phyloP scores from a whole-genome alignment of 2,113 vertebrate genomes.

The Aramus guarauna region DNA sequence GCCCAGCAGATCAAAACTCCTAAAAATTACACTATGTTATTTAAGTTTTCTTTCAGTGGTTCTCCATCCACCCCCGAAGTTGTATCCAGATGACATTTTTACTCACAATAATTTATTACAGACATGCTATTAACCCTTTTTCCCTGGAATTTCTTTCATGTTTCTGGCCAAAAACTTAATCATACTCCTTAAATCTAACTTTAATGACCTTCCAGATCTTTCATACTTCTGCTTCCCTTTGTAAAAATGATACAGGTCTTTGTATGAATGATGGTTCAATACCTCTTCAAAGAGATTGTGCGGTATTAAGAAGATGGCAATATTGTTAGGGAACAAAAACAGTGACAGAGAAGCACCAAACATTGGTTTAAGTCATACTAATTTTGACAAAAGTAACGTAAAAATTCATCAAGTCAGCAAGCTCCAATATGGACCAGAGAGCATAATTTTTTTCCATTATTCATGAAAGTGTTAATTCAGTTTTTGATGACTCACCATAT shows the following conservation, averaged over 20 bases:
- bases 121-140: neutral
- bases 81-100: neutral
- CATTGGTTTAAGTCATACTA: neutral
- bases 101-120: neutral
- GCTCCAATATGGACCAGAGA: neutral
- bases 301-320: neutral
- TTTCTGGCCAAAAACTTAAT: neutral
- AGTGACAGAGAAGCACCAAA: neutral
- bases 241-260: neutral
- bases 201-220: neutral
- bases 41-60: neutral
- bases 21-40: neutral
- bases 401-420: neutral
- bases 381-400: neutral
- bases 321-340: neutral
- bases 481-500: neutral
- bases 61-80: neutral
- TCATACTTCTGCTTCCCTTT: neutral
- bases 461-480: neutral
- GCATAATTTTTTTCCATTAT: neutral
- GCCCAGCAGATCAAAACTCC: neutral
- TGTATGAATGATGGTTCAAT: neutral
- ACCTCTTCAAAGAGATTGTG: neutral
- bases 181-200: neutral
- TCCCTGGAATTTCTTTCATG: neutral